phyloP scores from a whole-genome alignment of 2,797 vertebrate genomes.

The Oreortyx pictus region DNA sequence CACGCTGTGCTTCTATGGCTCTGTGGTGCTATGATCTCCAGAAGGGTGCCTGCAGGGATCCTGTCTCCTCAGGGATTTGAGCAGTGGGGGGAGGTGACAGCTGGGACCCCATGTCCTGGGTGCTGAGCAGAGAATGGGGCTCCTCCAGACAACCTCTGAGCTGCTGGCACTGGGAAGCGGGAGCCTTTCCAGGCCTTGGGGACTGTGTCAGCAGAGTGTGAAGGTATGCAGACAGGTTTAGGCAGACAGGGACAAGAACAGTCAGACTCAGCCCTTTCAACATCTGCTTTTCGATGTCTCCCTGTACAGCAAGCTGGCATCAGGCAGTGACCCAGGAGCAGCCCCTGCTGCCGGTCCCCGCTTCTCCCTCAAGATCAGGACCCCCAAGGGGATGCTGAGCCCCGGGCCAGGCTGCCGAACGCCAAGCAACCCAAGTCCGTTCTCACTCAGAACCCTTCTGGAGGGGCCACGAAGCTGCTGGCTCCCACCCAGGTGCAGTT shows the following conservation, averaged over 20 bases:
- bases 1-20: not conserved
- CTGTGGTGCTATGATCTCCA: not conserved
- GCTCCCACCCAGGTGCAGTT: not conserved
- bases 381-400: rapidly evolving
- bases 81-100: not conserved
- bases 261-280: not conserved
- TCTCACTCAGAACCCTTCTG: not conserved
- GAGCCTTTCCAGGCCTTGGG: slow-evolving; percentile 18
- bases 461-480: not conserved
- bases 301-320: not conserved
- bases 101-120: not conserved
- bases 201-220: not conserved
- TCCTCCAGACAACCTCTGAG: not conserved
- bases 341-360: not conserved
- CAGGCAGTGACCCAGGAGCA: not conserved
- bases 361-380: not conserved
- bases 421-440: not conserved
- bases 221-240: slow-evolving; percentile 52
- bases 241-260: slow-evolving; percentile 25
- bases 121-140: not conserved
- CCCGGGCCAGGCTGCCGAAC: not conserved
- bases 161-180: not conserved
- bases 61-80: rapidly evolving
- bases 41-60: not conserved
- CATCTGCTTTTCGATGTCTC: slow-evolving; percentile 25